Evolutionary conservation across 2,888 invertebrate genomes (phyloP), one percentile per base, ranked within the genome.

Genomic region (Perdita meconis): DNA sequence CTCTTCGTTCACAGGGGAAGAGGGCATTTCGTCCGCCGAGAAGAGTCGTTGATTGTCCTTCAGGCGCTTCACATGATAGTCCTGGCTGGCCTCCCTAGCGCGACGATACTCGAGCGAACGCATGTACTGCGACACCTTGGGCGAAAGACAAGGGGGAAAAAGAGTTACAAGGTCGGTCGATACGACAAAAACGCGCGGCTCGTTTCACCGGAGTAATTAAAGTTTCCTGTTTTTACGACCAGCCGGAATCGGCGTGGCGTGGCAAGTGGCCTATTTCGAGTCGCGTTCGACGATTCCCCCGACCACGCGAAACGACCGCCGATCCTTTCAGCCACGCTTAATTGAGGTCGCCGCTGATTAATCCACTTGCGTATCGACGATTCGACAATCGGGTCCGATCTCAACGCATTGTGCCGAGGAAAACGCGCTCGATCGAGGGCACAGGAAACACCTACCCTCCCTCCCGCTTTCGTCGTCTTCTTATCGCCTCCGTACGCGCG

Each of bases 121-220:
- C 74, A 86, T 83, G 66, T 89, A 88, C 30, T 83, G 82, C 22
- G 79, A 42, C 73, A 89, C 86, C 88, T 89, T 82, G 55, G 42
- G 34, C 73, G 75, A 16, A 40, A 34, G 63, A 40, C 26, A 76
- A 42, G n/a, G 65, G 55, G 60, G 50, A 76, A 78, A 76, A 78
- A 83, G 42, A 69, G 74, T 71, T 72, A 83, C 83, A 83, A 85
- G 83, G 80, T 83, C 65, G 70, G 44, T 10, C 42, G n/a, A 59
- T 73, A 71, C 82, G 67, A 68, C 55, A 72, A 80, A 68, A 78
- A 59, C 63, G 51, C 72, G 59, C 63, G 61, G 76, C 73, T 82
- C 80, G 80, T 80, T 81, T 81, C 84, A 53, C 55, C 82, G 80
- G 68, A 78, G 76, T 76, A 76, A 82, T 83, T 82, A 79, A 83